Conservation (phyloP, 2,888 invertebrate species). For the Chrysolina haemoptera region DNA sequence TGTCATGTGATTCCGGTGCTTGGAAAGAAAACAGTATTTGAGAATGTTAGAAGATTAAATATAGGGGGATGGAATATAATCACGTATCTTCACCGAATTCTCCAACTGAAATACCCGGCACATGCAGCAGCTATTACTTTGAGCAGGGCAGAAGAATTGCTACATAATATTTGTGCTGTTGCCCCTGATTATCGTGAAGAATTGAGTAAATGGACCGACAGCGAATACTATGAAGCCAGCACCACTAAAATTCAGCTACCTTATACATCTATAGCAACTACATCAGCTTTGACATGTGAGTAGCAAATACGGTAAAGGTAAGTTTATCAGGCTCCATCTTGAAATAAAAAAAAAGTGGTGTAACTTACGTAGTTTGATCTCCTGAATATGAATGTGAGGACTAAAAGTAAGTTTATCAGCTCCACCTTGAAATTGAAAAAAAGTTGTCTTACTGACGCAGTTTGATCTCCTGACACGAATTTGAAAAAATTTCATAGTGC, state of each 20-base stretch:
- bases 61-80: conserved; percentile 88
- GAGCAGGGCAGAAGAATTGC: conserved; percentile 88
- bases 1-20: conserved; percentile 91
- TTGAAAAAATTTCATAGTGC: no score
- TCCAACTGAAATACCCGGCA: conserved; percentile 94
- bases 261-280: conserved; percentile 77
- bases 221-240: conserved; percentile 86
- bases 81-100: conserved; percentile 86
- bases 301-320: conserved; percentile 20
- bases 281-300: conserved; percentile 77
- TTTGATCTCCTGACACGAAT: no score
- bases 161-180: conserved; percentile 85
- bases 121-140: conserved; percentile 91
- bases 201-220: conserved; percentile 84
- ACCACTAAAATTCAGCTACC: conserved; percentile 91
- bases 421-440: no score
- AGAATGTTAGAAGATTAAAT: conserved; percentile 86
- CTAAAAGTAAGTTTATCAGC: no score
- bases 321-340: no score
- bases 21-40: conserved; percentile 78
- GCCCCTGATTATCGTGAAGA: conserved; percentile 86
- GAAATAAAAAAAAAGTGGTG: no score
- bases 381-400: no score
- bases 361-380: no score
- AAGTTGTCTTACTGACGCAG: no score